Evolutionary conservation across 64 coral and sea anemone species (phyloP).

Genomic region (Stichodactyla mertensii): DNA sequence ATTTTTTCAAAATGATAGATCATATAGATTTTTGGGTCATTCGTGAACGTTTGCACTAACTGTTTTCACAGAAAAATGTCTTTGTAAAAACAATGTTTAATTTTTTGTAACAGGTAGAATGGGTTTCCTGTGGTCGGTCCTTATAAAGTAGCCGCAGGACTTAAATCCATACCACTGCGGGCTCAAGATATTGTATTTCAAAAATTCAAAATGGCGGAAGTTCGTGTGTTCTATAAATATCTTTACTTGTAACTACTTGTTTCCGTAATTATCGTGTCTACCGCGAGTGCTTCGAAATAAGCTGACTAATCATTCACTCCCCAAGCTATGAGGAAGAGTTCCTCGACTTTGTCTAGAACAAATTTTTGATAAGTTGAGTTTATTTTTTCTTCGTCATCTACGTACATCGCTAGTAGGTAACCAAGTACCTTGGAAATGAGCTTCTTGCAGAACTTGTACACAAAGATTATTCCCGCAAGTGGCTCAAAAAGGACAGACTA

Average conservation of each 20-base stretch:
- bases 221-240: not conserved
- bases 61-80: not conserved
- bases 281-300: not conserved
- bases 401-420: not conserved
- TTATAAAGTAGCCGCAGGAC: not conserved
- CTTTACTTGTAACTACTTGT: slow-evolving; percentile 7
- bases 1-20: not conserved
- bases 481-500: not conserved
- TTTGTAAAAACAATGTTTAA: not conserved
- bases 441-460: slow-evolving; percentile 33
- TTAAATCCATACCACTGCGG: not conserved
- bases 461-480: slow-evolving; percentile 14
- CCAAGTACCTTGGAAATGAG: slow-evolving; percentile 21
- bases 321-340: not conserved
- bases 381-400: not conserved
- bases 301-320: not conserved
- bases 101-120: not conserved
- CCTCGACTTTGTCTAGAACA: not conserved
- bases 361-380: not conserved
- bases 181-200: not conserved
- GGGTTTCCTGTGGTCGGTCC: not conserved
- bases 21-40: not conserved
- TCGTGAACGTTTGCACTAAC: not conserved
- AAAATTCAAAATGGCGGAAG: slow-evolving; percentile 11
- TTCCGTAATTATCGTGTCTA: not conserved